Evolutionary conservation across 1,140 invertebrate species (phyloP).

Genomic region (Cotesia glomerata): DNA sequence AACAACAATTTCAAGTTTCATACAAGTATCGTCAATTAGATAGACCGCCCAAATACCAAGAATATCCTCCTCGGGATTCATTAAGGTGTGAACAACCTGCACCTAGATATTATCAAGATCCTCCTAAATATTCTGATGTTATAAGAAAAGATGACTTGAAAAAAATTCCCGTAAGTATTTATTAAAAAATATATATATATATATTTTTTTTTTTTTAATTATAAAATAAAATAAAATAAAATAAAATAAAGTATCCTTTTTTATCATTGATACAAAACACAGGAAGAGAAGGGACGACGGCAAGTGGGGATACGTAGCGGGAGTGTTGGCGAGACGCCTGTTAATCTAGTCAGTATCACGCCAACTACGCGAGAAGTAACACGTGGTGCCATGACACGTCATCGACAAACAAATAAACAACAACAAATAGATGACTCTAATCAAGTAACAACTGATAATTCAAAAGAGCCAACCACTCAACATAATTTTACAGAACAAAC

Average conservation of each 20-base stretch:
- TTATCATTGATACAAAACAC: conserved; percentile 44
- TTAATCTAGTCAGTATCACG: conserved; percentile 60
- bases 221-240: neutral
- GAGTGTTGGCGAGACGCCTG: conserved; percentile 53
- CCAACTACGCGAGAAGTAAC: conserved; percentile 58
- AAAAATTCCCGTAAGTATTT: conserved; percentile 42
- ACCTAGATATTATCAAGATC: conserved; percentile 50
- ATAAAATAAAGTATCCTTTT: conserved; percentile 23
- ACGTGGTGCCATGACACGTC: conserved; percentile 37
- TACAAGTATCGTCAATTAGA: conserved; percentile 51
- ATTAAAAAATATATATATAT: no score
- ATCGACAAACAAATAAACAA: conserved; percentile 35
- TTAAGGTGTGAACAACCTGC: conserved; percentile 50
- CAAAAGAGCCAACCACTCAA: conserved; percentile 15
- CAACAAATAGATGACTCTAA: conserved; percentile 6
- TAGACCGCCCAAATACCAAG: conserved; percentile 55
- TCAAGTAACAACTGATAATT: conserved; percentile 12
- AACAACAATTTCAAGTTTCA: conserved; percentile 44
- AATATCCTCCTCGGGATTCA: conserved; percentile 36
- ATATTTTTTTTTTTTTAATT: neutral
- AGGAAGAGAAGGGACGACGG: conserved; percentile 53
- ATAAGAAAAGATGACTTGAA: conserved; percentile 49
- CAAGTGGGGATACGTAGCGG: conserved; percentile 39
- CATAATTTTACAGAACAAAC: no score
- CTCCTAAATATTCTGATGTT: conserved; percentile 54